Conservation (phyloP, 2,113 vertebrate species). For the Lasiurus borealis region DNA sequence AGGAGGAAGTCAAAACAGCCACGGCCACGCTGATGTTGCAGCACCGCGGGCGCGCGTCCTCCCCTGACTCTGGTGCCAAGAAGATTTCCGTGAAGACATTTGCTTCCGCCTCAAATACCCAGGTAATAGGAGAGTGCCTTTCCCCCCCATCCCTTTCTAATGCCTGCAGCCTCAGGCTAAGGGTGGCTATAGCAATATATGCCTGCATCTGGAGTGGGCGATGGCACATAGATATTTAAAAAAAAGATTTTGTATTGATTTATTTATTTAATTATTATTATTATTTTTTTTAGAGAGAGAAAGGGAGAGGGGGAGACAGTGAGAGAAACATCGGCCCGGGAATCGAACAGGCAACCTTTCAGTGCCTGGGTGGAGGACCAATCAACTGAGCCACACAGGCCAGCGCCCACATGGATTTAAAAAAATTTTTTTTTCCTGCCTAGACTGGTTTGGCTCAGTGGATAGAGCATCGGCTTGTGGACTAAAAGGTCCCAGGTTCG, state of each 20-base stretch:
- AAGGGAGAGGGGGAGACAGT: not conserved
- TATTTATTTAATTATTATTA: no score
- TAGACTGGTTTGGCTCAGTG: no score
- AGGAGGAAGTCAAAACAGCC: constrained; percentile 83
- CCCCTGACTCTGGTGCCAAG: constrained; percentile 82
- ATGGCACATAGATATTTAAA: no score
- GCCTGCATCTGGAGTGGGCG: not conserved
- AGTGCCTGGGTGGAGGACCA: not conserved
- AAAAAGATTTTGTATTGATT: not conserved
- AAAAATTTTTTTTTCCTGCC: not conserved
- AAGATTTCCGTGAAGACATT: constrained; percentile 82
- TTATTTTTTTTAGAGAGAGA: not conserved
- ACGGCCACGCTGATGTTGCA: constrained; percentile 85
- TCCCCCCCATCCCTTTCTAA: not conserved
- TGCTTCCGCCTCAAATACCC: constrained; percentile 77
- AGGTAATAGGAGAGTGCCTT: constrained; percentile 80
- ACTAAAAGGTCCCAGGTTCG: no score
- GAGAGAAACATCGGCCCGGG: not conserved
- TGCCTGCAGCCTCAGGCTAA: not conserved
- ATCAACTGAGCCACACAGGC: not conserved
- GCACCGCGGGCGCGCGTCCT: constrained; percentile 49
- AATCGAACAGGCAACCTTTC: not conserved
- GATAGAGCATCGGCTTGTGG: no score
- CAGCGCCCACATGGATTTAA: not conserved
- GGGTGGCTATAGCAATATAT: not conserved